Evolutionary conservation across 1,140 invertebrate species (phyloP), one percentile per base, ranked within the genome.

Genomic region (Drosophila grimshawi): DNA sequence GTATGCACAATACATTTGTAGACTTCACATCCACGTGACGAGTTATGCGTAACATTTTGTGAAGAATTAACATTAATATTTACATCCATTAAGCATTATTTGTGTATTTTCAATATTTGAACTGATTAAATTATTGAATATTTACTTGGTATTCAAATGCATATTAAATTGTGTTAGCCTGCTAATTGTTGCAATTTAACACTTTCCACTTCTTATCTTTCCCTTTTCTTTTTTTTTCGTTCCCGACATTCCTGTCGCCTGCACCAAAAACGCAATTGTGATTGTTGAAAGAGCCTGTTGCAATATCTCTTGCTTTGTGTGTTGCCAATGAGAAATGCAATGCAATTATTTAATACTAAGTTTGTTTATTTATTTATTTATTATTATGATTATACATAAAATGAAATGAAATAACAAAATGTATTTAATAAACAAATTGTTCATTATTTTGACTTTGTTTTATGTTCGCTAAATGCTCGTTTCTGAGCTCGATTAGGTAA

Each of bases 401-500:
- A n/a, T 43, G 19, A 2, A 43, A n/a, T 33, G 33, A 4, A 43
- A 4, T 43, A 3, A 39, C 3, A 39, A 10, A 39, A 39, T 59
- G 8, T 29, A 11, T 53, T 52, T 69, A 10, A 35, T 66, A 48
- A 60, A 30, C 46, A 19, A 19, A 19, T 19, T 19, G 19, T 19
- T 19, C 19, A 19, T 19, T 19, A 39, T 66, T 61, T 74, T 37
- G 7, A 33, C 73, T 66, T 76, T 86, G 78, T 86, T 86, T 86
- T 10, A 39, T 10, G 8, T 3, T 39, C 33, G 33, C 33, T 41
- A 41, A n/a, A 41, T 41, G 2, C 8, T 41, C 5, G 8, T 43
- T n/a, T 4, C 39, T 1, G 2, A 43, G 39, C 39, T 43, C n/a
- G 39, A 43, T 43, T n/a, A n/a, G 39, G 39, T 41, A 41, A 41